Evolutionary conservation across 2,888 invertebrate species (phyloP), one percentile per base, ranked within the genome.

Genomic region (Halictus ligatus): DNA sequence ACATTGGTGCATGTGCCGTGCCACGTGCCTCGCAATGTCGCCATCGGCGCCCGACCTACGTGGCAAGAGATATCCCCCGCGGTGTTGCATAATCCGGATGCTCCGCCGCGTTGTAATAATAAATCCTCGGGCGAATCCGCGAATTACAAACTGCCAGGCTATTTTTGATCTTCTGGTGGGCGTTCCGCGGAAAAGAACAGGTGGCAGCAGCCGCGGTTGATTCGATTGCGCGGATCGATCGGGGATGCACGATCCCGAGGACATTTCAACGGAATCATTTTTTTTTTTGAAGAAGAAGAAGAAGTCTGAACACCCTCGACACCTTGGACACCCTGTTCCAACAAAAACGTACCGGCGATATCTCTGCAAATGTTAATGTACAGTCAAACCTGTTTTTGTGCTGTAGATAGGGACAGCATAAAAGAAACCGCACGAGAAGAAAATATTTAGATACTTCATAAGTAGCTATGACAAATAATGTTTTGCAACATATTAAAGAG

Each of bases 1-100:
- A 86, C 88, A 85, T 69, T 83, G 76, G 15, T 74, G 79, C 91
- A 91, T 91, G 89, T 89, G 91, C 72, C 82, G 10, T 60, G 88
- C 88, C 88, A 90, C 90, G 92, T 92, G 93, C 85, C 82, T 75
- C 2, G 12, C 84, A 74, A 35, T 79, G 72, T 80, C 75, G 85
- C 79, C 80, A 80, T 78, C 75, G 71, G 48, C 73, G 72, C 78
- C 75, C 81, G 84, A 35, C 69, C 80, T 82, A 86, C 72, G 72
- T 84, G 64, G 76, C 54, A 77, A 82, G 50, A 80, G 73, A 81
- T 69, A 80, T 81, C 76, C 76, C 71, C 69, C 50, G 54, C 77
- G 84, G 74, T 71, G 74, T 91, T 90, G 80, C 90, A 81, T 89
- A 89, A 90, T 91, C 69, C 58, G 48, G 21, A 75, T 29, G 72